Evolutionary conservation across 2,113 vertebrate genomes (phyloP).

Genomic region (Crypturellus undulatus): DNA sequence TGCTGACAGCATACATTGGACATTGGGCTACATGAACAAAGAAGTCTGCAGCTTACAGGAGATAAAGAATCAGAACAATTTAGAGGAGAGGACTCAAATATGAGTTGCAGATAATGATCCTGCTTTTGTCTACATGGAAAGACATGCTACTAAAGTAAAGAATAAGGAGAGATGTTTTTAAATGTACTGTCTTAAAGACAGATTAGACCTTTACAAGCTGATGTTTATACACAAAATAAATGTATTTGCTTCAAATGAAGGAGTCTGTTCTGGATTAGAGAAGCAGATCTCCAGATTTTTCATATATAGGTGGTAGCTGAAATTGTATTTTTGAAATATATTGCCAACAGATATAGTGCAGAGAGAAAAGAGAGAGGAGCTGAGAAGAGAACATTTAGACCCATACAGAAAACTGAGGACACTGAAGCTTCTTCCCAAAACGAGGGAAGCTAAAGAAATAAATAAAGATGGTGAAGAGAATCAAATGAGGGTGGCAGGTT

Average conservation of each 20-base stretch:
- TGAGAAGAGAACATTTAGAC: background rate
- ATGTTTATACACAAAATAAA: background rate
- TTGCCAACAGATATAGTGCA: background rate
- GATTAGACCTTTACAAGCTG: background rate
- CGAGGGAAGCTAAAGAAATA: background rate
- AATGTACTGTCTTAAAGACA: background rate
- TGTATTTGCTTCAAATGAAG: background rate
- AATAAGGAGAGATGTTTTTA: background rate
- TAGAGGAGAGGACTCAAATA: background rate
- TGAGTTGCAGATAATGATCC: background rate
- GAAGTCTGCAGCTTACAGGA: background rate
- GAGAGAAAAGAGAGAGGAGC: background rate
- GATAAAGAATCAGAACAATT: background rate
- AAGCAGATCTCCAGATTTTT: background rate
- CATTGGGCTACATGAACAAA: background rate
- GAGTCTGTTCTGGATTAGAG: background rate
- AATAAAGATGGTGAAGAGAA: background rate
- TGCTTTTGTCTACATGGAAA: background rate
- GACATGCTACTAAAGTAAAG: background rate
- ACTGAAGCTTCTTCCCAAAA: background rate
- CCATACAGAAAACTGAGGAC: background rate
- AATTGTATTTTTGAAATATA: background rate
- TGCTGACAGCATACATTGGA: background rate
- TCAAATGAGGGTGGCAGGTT: background rate
- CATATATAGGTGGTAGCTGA: background rate